Evolutionary conservation across 2,797 vertebrate species (phyloP).

Genomic region (Molossus molossus): DNA sequence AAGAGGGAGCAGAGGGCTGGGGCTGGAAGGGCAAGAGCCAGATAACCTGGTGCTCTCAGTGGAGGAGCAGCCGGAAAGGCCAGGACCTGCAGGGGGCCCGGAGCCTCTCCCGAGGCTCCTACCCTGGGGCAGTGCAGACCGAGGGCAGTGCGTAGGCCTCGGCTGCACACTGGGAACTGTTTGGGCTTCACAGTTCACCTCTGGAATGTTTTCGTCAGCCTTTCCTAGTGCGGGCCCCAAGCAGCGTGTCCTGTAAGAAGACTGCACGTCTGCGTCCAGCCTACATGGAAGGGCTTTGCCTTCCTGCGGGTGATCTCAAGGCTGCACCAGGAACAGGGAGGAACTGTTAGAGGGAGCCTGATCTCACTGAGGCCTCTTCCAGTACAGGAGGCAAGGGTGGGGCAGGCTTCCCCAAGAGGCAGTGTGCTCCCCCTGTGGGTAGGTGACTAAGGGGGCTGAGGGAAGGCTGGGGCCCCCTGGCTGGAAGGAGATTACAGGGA

Average conservation of each 20-base stretch:
- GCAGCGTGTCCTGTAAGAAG: accelerated
- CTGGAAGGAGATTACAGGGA: neutral
- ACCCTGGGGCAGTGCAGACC: neutral
- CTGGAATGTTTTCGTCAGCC: neutral
- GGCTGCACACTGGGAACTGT: neutral
- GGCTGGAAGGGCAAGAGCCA: neutral
- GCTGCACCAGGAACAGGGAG: neutral
- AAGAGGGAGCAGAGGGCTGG: neutral
- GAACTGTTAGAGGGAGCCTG: neutral
- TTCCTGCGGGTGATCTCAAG: neutral
- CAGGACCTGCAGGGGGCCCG: neutral
- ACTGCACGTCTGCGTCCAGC: neutral
- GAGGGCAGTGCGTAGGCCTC: neutral
- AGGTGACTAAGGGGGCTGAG: neutral
- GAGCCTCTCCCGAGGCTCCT: neutral
- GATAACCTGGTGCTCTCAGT: neutral
- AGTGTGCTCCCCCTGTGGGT: neutral
- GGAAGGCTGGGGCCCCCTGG: neutral
- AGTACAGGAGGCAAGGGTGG: neutral
- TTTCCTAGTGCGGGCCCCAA: neutral
- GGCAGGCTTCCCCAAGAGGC: neutral
- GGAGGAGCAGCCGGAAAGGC: neutral
- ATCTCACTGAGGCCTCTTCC: neutral
- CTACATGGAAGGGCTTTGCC: neutral
- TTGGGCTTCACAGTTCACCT: neutral